Evolutionary conservation across 2,113 vertebrate genomes (phyloP).

Genomic region (Ctenomys sociabilis): DNA sequence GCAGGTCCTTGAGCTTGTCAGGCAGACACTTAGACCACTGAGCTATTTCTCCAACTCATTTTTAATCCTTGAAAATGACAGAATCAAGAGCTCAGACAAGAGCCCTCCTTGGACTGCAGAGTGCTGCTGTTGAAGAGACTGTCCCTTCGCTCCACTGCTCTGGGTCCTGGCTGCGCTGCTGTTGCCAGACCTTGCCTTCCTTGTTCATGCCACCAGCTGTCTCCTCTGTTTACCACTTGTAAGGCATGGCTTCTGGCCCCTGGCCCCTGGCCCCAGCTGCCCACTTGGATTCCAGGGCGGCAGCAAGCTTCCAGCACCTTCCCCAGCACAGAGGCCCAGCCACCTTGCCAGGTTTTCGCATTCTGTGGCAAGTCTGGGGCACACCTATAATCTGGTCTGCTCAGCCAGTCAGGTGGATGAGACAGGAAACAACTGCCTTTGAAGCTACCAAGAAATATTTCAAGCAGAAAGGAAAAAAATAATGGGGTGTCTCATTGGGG

Average conservation of each 20-base stretch:
- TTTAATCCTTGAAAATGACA: conserved; percentile 22
- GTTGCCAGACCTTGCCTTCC: background rate
- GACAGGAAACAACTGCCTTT: background rate
- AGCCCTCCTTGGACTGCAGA: background rate
- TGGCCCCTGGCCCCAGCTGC: background rate
- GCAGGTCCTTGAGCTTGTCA: too few relatives aligned
- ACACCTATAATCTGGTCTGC: background rate
- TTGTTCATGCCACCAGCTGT: background rate
- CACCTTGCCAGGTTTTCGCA: background rate
- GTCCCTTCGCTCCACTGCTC: background rate
- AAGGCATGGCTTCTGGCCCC: background rate
- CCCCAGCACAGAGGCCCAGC: background rate
- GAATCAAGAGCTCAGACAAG: background rate
- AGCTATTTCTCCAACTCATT: too few relatives aligned
- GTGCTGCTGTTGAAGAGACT: background rate
- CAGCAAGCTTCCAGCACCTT: background rate
- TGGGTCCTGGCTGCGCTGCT: background rate
- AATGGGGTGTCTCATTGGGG: background rate
- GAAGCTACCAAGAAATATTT: background rate
- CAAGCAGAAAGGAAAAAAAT: background rate
- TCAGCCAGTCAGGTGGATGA: background rate
- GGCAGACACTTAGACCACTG: too few relatives aligned
- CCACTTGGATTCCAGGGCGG: background rate
- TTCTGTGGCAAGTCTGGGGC: background rate
- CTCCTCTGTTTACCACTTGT: background rate